Percentiles rank a stretch among this genome's conserved stretches.
These are phyloP conservation scores for Parambassis ranga DNA, from an alignment of 2,797 vertebrate genomes.

Conservation along the genomic window DNA sequence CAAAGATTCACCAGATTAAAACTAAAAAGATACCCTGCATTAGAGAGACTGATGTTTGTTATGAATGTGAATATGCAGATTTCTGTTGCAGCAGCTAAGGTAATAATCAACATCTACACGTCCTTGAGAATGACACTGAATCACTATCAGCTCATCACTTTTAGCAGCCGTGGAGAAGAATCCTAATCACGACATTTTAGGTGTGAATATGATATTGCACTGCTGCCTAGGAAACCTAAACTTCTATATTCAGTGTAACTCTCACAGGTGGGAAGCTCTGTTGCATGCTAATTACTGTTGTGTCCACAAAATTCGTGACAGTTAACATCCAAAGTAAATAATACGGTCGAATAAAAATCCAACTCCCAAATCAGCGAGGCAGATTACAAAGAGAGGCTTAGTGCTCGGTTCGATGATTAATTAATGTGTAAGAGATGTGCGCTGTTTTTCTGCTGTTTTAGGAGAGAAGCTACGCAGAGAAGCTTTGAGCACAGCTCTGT, in stretches of 20 bases:
- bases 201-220: slow-evolving; percentile 7
- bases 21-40: slow-evolving; percentile 10
- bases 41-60: slow-evolving; percentile 4
- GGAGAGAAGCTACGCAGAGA: slow-evolving; percentile 37
- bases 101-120: slow-evolving; percentile 11
- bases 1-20: slow-evolving; percentile 19
- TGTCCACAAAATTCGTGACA: slow-evolving; percentile 17
- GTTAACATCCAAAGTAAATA: slow-evolving; percentile 47
- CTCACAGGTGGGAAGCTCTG: slow-evolving; percentile 3
- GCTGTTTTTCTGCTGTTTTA: slow-evolving; percentile 50
- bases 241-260: slow-evolving; percentile 12
- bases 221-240: slow-evolving; percentile 6
- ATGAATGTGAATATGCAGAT: slow-evolving; percentile 11
- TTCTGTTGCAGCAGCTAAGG: slow-evolving; percentile 8
- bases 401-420: slow-evolving; percentile 44
- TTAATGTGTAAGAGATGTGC: slow-evolving; percentile 57
- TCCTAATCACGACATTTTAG: slow-evolving; percentile 12
- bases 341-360: slow-evolving; percentile 42
- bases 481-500: slow-evolving; percentile 50
- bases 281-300: slow-evolving; percentile 17
- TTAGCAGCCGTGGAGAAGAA: slow-evolving; percentile 13
- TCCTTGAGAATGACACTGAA: slow-evolving; percentile 32
- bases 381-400: slow-evolving; percentile 49
- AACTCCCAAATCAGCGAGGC: slow-evolving; percentile 49
- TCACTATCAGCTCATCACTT: slow-evolving; percentile 5